Percentiles rank a stretch among this genome's conserved stretches.
phyloP scores from a whole-genome alignment of 2,113 vertebrate genomes.

The Bettongia penicillata region DNA sequence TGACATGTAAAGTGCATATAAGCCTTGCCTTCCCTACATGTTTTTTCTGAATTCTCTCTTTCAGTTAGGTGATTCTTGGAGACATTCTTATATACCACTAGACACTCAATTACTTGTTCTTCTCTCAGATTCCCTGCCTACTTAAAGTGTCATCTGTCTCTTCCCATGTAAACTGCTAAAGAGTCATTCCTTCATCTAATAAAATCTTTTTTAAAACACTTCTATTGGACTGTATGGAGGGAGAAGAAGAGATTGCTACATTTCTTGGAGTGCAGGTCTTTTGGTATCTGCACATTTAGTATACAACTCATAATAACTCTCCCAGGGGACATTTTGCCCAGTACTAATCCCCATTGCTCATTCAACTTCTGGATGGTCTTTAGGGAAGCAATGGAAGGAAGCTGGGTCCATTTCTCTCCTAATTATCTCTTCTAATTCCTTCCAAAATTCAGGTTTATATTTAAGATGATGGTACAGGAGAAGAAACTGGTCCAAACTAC shows the following conservation, averaged over 20 bases:
- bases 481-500: neutral
- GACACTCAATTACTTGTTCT: neutral
- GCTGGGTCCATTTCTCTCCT: neutral
- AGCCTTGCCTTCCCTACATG: neutral
- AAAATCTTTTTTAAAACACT: neutral
- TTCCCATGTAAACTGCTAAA: neutral
- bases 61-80: neutral
- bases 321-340: neutral
- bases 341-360: neutral
- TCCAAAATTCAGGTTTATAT: neutral
- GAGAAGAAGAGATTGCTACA: neutral
- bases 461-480: neutral
- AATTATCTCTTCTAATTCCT: neutral
- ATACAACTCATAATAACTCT: neutral
- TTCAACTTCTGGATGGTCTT: neutral
- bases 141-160: neutral
- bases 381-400: neutral
- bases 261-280: neutral
- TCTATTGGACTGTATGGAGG: neutral
- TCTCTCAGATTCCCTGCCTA: neutral
- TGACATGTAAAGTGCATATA: neutral
- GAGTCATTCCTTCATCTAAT: neutral
- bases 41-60: neutral
- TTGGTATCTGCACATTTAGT: neutral
- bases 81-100: neutral